Base-by-base conservation (phyloP, 1,140 invertebrate species). In the Zophobas atratus region DNA sequence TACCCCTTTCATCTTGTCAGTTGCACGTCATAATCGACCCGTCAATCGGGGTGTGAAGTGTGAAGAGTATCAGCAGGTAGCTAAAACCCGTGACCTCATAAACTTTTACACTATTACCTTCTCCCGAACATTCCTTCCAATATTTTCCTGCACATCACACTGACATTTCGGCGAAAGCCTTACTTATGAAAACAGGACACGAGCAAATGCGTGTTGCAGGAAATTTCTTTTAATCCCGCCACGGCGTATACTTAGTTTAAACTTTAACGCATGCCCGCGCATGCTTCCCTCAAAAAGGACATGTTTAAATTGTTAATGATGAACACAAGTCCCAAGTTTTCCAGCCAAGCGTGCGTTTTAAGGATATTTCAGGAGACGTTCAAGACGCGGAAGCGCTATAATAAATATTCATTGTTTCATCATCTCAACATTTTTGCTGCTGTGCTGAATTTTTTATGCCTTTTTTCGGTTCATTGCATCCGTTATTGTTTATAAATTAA, bases 351-450 rank as follows among this genome's bases (percentile, higher is more conserved):
- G 60, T 67, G 60, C 60, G 60, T 67, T 67, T 43, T 67, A 67
- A 67, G 39, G 60, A 46, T 67, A 67, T 67, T 67, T 39, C 20
- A 32, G 60, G 39, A 67, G 60, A 39, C 57, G 57, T 63, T 39
- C 57, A 63, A 20, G 49, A 63, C 36, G 55, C 55, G 38, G 56
- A 20, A 60, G 56, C 56, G 60, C 60, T 67, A 67, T 67, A 67
- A 67, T 67, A 67, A 67, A 67, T 67, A 67, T 67, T 67, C 60
- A 67, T 67, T 67, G 60, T 67, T 67, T 67, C 60, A 67, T 38
- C 60, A 39, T 67, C 60, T 67, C 60, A 20, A 20, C 49, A 67
- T 67, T 67, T 20, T 32, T 67, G 60, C 39, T 8, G 60, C 39
- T 67, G 60, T 67, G 33, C 60, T 67, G 60, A 67, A 67, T 67